Conservation (phyloP, 1,140 invertebrate genomes). For the Drosophila parabipectinata region DNA sequence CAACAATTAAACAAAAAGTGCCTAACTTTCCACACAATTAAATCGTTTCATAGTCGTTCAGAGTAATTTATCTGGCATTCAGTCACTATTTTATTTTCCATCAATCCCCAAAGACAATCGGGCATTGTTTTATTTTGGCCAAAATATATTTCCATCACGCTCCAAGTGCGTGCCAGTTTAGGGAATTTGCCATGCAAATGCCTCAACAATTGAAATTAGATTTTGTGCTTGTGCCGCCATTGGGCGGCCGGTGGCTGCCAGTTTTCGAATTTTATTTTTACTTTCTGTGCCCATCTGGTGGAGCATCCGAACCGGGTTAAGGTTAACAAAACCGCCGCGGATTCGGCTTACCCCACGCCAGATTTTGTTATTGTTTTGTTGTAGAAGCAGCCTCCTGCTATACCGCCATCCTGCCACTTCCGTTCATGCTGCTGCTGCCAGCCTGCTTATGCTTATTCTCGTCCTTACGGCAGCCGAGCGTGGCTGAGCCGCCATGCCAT, state of each 20-base stretch:
- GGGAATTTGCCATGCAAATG: constrained; percentile 71
- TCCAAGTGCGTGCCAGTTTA: constrained; percentile 49
- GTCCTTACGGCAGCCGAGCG: constrained; percentile 24
- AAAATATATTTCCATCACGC: constrained; percentile 67
- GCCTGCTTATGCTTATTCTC: constrained; percentile 39
- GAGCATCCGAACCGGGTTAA: constrained; percentile 67
- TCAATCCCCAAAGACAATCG: constrained; percentile 18
- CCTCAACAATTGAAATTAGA: constrained; percentile 71
- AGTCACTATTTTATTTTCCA: background rate
- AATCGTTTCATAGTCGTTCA: background rate
- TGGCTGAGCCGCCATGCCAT: constrained; percentile 49
- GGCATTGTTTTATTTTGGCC: constrained; percentile 18
- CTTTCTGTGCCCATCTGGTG: background rate
- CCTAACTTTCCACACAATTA: background rate
- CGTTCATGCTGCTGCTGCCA: background rate
- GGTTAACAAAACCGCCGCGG: constrained; percentile 50
- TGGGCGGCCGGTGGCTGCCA: background rate
- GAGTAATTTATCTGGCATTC: background rate
- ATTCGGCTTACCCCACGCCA: constrained; percentile 58
- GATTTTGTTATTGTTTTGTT: constrained; percentile 70
- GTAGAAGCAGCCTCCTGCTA: constrained; percentile 3
- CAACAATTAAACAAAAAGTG: background rate
- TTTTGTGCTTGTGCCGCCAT: constrained; percentile 27
- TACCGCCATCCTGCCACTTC: background rate
- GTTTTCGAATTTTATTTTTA: background rate